phyloP scores from a whole-genome alignment of 2,113 vertebrate species.

The Alosa alosa region DNA sequence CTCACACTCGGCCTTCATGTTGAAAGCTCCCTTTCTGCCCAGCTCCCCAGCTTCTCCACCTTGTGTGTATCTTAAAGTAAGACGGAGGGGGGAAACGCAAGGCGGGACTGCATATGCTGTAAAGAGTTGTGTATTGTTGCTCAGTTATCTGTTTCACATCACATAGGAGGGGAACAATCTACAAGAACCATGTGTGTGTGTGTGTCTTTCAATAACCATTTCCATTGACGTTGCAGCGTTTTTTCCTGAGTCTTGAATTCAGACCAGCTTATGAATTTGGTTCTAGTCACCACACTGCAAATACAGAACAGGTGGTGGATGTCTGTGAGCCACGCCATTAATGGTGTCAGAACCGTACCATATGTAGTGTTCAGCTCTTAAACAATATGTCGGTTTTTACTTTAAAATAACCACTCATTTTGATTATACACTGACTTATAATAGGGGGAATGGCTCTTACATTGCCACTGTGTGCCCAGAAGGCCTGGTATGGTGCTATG shows the following conservation, averaged over 20 bases:
- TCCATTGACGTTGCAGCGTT: neutral
- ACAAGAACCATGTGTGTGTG: neutral
- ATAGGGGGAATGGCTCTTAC: no score
- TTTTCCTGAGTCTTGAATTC: neutral
- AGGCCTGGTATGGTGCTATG: no score
- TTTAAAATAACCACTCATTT: no score
- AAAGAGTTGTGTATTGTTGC: neutral
- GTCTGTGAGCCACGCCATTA: neutral
- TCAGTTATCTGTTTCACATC: neutral
- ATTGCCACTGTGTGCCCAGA: no score
- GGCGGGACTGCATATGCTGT: neutral
- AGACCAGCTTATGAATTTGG: neutral
- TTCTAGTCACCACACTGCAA: neutral
- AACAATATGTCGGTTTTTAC: no score
- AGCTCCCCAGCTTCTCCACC: neutral
- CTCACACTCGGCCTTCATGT: conserved; percentile 18
- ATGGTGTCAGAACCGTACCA: neutral
- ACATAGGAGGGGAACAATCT: neutral
- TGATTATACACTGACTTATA: no score
- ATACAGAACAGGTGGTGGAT: neutral
- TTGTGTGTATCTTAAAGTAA: neutral
- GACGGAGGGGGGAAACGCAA: neutral
- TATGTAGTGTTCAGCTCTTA: neutral
- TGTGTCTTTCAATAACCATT: conserved; percentile 33
- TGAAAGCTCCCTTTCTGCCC: neutral